A percentile compares a stretch with the other conserved stretches of the same genome.
Conservation (phyloP, 2,888 invertebrate genomes). For the Urechis unicinctus region DNA sequence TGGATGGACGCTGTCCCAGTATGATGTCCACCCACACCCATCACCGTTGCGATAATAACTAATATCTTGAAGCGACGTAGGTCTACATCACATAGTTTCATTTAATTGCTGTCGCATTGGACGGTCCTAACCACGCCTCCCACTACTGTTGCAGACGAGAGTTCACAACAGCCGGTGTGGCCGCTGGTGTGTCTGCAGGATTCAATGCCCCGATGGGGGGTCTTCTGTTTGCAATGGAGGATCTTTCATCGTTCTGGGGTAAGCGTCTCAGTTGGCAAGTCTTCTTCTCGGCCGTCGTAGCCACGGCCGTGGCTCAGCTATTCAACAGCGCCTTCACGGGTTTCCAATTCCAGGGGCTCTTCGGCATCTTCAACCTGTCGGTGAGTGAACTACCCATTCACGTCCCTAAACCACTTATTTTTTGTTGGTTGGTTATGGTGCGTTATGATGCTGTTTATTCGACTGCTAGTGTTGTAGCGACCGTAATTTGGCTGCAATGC, state of each 20-base stretch:
- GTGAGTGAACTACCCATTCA: constrained; percentile 18
- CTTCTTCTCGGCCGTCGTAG: constrained; percentile 41
- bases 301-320: constrained; percentile 22
- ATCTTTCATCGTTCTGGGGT: constrained; percentile 44
- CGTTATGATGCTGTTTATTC: neutral
- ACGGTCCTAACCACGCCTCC: no score
- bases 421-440: neutral
- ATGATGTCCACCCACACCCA: no score
- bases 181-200: constrained; percentile 42
- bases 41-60: no score
- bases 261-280: constrained; percentile 40
- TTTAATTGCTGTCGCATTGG: no score
- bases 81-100: no score
- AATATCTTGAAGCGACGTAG: neutral
- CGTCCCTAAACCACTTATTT: no score
- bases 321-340: constrained; percentile 24
- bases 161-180: constrained; percentile 35
- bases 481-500: no score
- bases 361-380: constrained; percentile 21
- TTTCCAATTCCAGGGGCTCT: constrained; percentile 21
- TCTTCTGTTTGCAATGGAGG: constrained; percentile 45
- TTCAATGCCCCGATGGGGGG: constrained; percentile 45
- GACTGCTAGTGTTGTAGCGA: no score
- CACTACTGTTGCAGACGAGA: constrained; percentile 16
- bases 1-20: no score